Conservation (phyloP, 2,113 vertebrate genomes). For the Mus musculus region GRCm39 chr11:13268501-13269000, state of each 20-base stretch:
- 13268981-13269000: not conserved
- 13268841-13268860: not conserved
- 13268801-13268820: not conserved
- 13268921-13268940: not conserved
- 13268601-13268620: too few species aligned
- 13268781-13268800: not conserved
- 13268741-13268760: not conserved
- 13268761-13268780: not conserved
- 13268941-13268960: not conserved
- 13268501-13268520: too few species aligned
- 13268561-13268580: too few species aligned
- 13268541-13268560: too few species aligned
- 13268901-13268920: not conserved
- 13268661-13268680: not conserved
- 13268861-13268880: not conserved
- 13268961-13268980: not conserved
- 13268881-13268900: not conserved
- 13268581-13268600: too few species aligned
- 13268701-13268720: not conserved
- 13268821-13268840: not conserved
- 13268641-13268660: accelerated
- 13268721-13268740: not conserved
- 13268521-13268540: too few species aligned
- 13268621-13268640: too few species aligned
- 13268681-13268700: not conserved